These are phyloP conservation scores for Trisateles emortualis DNA, from an alignment of 2,888 invertebrate genomes.

Conservation along the genomic window DNA sequence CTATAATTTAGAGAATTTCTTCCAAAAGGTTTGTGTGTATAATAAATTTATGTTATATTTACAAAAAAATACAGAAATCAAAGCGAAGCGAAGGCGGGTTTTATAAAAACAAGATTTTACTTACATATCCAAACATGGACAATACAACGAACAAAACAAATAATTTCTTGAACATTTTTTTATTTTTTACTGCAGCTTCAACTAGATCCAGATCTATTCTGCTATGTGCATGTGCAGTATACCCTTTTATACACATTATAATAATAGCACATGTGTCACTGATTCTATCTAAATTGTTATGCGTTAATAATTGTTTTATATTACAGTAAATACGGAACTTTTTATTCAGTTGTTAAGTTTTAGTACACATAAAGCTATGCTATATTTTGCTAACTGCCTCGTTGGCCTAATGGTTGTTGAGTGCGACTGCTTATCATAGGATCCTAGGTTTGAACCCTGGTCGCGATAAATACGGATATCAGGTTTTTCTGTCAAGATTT, in stretches of 20 bases:
- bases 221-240: neutral
- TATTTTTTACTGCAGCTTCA: neutral
- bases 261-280: conserved; percentile 7
- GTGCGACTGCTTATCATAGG: too few species aligned
- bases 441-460: too few species aligned
- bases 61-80: neutral
- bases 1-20: too few species aligned
- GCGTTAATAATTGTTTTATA: conserved; percentile 42
- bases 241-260: conserved; percentile 15
- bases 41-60: too few species aligned
- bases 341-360: too few species aligned
- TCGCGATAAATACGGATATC: too few species aligned
- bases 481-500: too few species aligned
- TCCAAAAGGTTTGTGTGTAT: too few species aligned
- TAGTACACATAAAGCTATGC: too few species aligned
- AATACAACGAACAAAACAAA: conserved; percentile 42
- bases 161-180: conserved; percentile 47
- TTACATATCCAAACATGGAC: conserved; percentile 53
- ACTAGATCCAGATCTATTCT: conserved; percentile 1
- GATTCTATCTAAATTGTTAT: conserved; percentile 40
- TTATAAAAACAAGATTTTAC: conserved; percentile 20
- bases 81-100: too few species aligned
- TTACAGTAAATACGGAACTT: neutral
- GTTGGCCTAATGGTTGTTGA: too few species aligned
- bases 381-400: too few species aligned